phyloP scores from a whole-genome alignment of 2,113 vertebrate genomes.

The Pollimyrus isidori region DNA sequence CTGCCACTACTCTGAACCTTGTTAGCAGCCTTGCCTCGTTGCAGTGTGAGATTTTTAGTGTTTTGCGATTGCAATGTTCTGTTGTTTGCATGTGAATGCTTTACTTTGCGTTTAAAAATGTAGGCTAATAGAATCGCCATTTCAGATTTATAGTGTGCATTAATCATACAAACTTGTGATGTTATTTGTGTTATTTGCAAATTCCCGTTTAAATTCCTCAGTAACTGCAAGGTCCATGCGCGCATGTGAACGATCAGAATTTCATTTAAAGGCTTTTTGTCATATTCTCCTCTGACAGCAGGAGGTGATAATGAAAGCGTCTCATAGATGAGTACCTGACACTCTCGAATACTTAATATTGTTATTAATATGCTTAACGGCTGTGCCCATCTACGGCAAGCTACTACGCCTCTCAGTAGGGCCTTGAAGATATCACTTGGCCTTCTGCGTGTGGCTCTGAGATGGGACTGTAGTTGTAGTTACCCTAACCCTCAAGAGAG shows the following conservation, averaged over 20 bases:
- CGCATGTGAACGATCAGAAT: background rate
- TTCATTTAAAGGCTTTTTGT: background rate
- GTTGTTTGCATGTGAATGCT: background rate
- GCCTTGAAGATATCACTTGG: background rate
- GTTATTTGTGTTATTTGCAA: background rate
- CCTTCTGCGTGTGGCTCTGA: background rate
- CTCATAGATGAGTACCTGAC: background rate
- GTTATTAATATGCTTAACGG: background rate
- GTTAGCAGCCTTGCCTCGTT: background rate
- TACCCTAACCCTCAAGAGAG: background rate
- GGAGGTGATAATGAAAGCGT: slow-evolving; percentile 7
- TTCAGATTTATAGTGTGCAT: background rate
- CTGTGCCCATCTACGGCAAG: background rate
- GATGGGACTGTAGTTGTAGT: background rate
- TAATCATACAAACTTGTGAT: background rate
- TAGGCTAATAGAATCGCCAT: background rate
- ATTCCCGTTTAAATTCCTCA: background rate
- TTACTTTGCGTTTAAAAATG: background rate
- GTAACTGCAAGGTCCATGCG: background rate
- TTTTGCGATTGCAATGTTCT: background rate
- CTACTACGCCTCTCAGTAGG: background rate
- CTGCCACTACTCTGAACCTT: background rate
- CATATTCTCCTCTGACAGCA: background rate
- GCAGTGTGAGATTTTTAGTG: background rate
- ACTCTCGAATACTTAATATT: background rate